Percentiles rank a stretch among this genome's conserved stretches.
These are phyloP conservation scores for Pantherophis vulpinus DNA, from an alignment of 2,797 vertebrate species.

Conservation along the genomic window DNA sequence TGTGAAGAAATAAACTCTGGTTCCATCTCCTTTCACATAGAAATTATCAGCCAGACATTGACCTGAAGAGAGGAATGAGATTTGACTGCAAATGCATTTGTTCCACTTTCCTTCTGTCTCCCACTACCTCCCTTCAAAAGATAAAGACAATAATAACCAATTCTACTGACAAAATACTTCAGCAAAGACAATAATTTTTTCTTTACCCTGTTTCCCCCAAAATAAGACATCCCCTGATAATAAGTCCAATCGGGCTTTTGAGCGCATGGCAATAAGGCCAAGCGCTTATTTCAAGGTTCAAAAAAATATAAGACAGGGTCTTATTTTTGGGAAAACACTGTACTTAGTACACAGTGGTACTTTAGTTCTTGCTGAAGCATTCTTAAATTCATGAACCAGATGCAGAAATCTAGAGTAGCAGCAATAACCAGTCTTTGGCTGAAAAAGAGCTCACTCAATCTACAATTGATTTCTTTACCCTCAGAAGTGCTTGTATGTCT, in stretches of 20 bases:
- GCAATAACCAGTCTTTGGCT: background rate
- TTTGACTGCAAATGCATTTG: background rate
- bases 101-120: conserved; percentile 8
- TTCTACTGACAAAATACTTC: background rate
- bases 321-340: no score
- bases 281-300: no score
- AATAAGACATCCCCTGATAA: no score
- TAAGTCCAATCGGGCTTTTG: no score
- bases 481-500: background rate
- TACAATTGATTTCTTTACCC: background rate
- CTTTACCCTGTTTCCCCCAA: background rate
- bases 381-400: background rate
- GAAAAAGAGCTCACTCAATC: background rate
- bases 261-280: no score
- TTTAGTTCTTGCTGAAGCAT: background rate
- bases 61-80: conserved; percentile 69
- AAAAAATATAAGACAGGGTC: no score
- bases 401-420: background rate
- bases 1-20: conserved; percentile 97
- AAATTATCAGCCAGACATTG: conserved; percentile 95
- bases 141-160: no score
- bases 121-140: background rate
- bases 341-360: background rate
- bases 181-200: background rate
- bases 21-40: conserved; percentile 96